Conservation (phyloP, 2,797 vertebrate species). For the Microctenopoma stevenorrisi region DNA sequence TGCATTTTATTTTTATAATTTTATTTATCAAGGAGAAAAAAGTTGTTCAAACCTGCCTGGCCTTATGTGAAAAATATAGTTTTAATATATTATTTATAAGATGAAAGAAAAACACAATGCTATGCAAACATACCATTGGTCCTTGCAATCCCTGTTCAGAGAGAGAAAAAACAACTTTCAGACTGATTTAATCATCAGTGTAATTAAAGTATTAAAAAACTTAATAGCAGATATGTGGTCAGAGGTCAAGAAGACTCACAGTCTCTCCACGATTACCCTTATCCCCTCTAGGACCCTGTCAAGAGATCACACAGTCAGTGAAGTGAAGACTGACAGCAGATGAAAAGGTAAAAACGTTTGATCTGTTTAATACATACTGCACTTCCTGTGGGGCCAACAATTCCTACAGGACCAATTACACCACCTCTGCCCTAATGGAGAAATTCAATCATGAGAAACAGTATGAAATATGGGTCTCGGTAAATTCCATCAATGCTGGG, state of each 20-base stretch:
- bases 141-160: conserved; percentile 90
- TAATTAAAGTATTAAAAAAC: conserved; percentile 13
- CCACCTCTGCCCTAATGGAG: conserved; percentile 89
- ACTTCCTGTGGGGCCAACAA: conserved; percentile 90
- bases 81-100: too few relatives aligned
- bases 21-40: too few relatives aligned
- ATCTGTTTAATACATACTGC: conserved; percentile 82
- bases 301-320: conserved; percentile 40
- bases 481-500: neutral
- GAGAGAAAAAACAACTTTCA: conserved; percentile 38
- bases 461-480: conserved; percentile 2
- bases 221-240: neutral
- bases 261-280: conserved; percentile 90
- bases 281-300: conserved; percentile 91
- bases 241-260: conserved; percentile 80
- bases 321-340: conserved; percentile 1
- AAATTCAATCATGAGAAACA: conserved; percentile 15
- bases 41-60: too few relatives aligned
- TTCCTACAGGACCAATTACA: conserved; percentile 87
- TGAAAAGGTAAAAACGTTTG: conserved; percentile 1
- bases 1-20: too few relatives aligned
- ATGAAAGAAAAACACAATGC: neutral
- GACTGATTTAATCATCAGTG: conserved; percentile 4
- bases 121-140: conserved; percentile 87
- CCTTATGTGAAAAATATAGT: too few relatives aligned